phyloP scores from a whole-genome alignment of 1,140 invertebrate genomes.

The Hycleus cichorii region DNA sequence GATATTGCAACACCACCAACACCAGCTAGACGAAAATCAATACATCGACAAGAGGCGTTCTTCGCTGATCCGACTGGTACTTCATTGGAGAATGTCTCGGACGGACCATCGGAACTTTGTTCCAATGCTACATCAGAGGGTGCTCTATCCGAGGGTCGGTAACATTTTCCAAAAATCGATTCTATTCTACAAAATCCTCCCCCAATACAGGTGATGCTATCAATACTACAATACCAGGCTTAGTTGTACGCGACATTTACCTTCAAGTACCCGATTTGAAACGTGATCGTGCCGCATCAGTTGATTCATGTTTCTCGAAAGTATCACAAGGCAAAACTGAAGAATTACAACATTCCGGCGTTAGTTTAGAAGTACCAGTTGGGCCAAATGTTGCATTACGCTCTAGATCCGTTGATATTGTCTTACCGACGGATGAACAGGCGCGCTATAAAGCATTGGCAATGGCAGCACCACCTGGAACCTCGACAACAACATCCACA shows the following conservation, averaged over 20 bases:
- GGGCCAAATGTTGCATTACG: constrained; percentile 62
- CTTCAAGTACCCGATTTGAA: constrained; percentile 73
- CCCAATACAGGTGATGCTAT: constrained; percentile 31
- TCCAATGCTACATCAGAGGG: constrained; percentile 46
- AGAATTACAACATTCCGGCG: constrained; percentile 52
- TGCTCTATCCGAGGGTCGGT: constrained; percentile 38
- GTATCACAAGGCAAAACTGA: constrained; percentile 59
- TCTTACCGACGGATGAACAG: constrained; percentile 78
- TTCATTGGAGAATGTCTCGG: constrained; percentile 54
- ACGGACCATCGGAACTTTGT: constrained; percentile 47
- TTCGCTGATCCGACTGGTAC: constrained; percentile 62
- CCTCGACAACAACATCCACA: neutral
- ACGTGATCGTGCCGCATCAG: constrained; percentile 73
- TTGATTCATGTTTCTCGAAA: constrained; percentile 73
- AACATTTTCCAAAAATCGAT: too few relatives aligned
- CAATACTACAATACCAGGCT: constrained; percentile 31
- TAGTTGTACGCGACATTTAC: constrained; percentile 63
- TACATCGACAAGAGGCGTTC: constrained; percentile 72
- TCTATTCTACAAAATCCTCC: too few relatives aligned
- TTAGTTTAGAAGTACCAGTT: constrained; percentile 51
- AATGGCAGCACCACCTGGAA: constrained; percentile 41
- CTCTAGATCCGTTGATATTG: constrained; percentile 86
- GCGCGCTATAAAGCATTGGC: constrained; percentile 73
- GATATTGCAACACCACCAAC: constrained; percentile 32
- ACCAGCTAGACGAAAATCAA: constrained; percentile 50